Conservation (phyloP, 2,113 vertebrate species). For the Cynocephalus volans region DNA sequence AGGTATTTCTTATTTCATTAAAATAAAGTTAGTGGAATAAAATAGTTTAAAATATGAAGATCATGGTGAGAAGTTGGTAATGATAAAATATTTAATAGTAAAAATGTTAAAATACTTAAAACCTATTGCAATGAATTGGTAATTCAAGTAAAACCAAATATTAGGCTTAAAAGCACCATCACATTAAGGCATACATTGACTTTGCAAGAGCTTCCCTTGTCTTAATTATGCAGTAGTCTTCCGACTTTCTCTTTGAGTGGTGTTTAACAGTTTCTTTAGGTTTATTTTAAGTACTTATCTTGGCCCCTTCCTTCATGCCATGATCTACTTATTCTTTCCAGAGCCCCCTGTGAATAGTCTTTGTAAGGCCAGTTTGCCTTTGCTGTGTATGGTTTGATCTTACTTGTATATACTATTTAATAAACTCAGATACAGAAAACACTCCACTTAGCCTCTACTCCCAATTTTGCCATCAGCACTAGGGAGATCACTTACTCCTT, state of each 20-base stretch:
- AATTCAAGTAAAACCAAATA: conserved; percentile 1
- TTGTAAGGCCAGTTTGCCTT: background rate
- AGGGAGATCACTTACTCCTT: background rate
- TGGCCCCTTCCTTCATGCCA: background rate
- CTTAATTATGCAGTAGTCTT: background rate
- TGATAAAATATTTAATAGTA: conserved; percentile 3
- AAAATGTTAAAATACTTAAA: conserved; percentile 38
- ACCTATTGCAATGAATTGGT: background rate
- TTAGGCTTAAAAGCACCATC: background rate
- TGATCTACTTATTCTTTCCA: background rate
- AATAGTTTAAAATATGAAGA: background rate
- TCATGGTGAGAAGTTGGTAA: background rate
- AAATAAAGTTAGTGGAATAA: background rate
- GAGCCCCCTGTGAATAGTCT: background rate
- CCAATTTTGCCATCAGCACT: background rate
- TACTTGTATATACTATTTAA: background rate
- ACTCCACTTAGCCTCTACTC: background rate
- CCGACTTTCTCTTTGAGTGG: background rate
- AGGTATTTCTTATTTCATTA: background rate
- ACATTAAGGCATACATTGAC: background rate
- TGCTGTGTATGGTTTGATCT: background rate
- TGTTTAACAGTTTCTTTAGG: background rate
- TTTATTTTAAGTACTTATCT: background rate
- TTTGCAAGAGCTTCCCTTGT: background rate
- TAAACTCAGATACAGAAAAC: background rate